Base-by-base conservation (phyloP, 2,888 invertebrate genomes). In the Homarus gammarus region DNA sequence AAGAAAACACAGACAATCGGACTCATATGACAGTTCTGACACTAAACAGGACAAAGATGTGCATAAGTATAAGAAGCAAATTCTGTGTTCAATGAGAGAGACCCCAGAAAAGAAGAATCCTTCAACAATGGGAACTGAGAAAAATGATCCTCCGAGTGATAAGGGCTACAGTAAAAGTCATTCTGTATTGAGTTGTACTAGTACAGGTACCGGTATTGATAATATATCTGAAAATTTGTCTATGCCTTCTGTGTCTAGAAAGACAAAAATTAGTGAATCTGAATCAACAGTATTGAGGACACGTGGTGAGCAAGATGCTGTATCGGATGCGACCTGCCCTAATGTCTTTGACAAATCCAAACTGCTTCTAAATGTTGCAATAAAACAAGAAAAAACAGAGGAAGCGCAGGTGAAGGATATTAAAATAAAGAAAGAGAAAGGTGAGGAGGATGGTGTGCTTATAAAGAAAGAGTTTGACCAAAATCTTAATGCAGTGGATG, bases 391-490 rank as follows among this genome's bases (percentile, higher is more conserved):
- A 18, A 56, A 84, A 72, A n/a, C 5, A 56, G 61, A 61, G n/a
- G 40, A 81, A 64, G 1, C 27, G 15, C 22, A 73, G 31, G 31
- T 22, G 36, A 72, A 49, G 15, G 27, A 64, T 8, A 36, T 70
- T 33, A 70, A 70, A 33, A 72, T 82, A 44, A 85, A 85, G 49
- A 84, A 85, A 64, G 86, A 85, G 49, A 73, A 73, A 75, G 38
- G 10, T 15, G 72, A 51, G 22, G 61, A 83, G 22, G 22, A 15
- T 38, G 10, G 27, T 27, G 31, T 68, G 8, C 15, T 5, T 2
- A 27, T 85, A 10, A 85, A 77, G 38, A 75, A 31, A n/a, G 73
- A 61, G 10, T 49, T 36, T 40, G 44, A 18, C 22, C 44, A 64
- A 31, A 61, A 70, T 44, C n/a, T 31, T 18, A 36, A 38, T 6